Base-by-base conservation (phyloP, 2,888 invertebrate species). In the Drosophila emarginata region DNA sequence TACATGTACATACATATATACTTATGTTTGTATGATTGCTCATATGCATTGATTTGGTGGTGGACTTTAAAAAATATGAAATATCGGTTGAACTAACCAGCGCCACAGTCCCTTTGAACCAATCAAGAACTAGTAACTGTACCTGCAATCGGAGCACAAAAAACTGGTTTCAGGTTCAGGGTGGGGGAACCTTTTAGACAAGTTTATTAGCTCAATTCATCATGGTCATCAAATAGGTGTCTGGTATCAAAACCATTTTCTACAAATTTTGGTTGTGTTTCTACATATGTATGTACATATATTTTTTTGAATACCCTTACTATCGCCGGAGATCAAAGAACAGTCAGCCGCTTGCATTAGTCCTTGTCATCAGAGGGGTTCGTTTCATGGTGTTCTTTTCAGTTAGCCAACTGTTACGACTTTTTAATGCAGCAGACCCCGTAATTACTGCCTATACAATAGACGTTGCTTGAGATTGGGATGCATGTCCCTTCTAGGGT, bases 121-220 rank as follows among this genome's bases (percentile, higher is more conserved):
- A 11, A 53, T 28, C 28, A 15, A 28, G 53, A 28, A 53, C 45
- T 45, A 21, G 45, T 45, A 45, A 45, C 45, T 45, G 45, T 45
- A 45, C 45, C 45, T 45, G 45, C 6, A 45, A 2, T 11, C 15
- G 18, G 18, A 45, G 18, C 40, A 40, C 15, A 18, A 18, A 18
- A 45, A 18, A 45, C 45, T 21, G 45, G 21, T 21, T 45, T 45
- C 11, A 45, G 3, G 15, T 45, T 9, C 15, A 12, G 18, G 11
- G 18, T 3, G 40, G 45, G 18, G 45, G 45, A 21, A 4, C 45
- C 45, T 45, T 21, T 45, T 45, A 45, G 45, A 45, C 45, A 45
- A 45, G 45, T 45, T 45, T 45, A 45, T 45, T 45, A 45, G 45
- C 45, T 21, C 45, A 45, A 45, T 45, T 45, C 45, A 45, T 45